Conservation (phyloP, 2,113 vertebrate genomes). For the Nycticebus coucang region DNA sequence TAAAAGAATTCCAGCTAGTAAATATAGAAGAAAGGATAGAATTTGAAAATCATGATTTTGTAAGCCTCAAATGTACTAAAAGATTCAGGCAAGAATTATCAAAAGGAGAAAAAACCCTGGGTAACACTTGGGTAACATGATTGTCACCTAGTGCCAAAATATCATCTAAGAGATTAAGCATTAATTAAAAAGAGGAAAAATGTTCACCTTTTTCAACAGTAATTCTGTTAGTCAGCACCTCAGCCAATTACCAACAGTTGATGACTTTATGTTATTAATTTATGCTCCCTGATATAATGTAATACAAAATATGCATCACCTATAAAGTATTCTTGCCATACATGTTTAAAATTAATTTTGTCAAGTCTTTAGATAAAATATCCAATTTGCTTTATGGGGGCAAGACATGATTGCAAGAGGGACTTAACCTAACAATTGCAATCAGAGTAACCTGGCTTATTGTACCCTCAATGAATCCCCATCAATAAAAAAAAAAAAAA, state of each 20-base stretch:
- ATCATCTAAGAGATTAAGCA: background rate
- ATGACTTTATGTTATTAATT: background rate
- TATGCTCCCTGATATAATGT: background rate
- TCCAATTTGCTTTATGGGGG: background rate
- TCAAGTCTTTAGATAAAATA: background rate
- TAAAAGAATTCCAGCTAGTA: background rate
- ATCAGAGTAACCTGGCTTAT: too few species aligned
- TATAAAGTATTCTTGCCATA: background rate
- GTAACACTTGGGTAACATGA: background rate
- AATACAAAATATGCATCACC: background rate
- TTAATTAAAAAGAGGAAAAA: background rate
- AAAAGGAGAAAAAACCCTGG: background rate
- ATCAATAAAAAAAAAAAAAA: too few species aligned
- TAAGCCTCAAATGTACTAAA: background rate
- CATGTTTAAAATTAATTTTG: background rate
- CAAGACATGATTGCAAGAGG: too few species aligned
- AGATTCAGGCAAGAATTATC: background rate
- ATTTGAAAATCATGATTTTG: slow-evolving; percentile 21
- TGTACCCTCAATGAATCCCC: too few species aligned
- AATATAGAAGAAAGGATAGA: background rate
- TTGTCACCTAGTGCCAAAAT: background rate
- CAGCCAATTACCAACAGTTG: background rate
- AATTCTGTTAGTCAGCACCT: background rate
- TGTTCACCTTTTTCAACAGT: background rate
- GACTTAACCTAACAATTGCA: too few species aligned